Evolutionary conservation across 2,113 vertebrate species (phyloP).

Genomic region (Crypturellus undulatus): DNA sequence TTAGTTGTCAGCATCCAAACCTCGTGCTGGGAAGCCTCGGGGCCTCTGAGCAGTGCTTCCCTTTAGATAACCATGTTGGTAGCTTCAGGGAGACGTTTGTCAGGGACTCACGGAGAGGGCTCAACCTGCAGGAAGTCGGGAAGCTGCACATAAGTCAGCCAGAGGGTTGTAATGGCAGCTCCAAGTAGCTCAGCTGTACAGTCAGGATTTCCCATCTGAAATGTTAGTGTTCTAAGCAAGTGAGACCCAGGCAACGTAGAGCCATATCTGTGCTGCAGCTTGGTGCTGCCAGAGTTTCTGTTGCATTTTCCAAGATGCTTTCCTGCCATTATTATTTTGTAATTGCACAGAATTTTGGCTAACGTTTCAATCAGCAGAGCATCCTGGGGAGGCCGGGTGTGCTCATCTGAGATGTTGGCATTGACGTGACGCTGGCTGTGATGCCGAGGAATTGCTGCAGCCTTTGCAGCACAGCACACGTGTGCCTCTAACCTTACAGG

Average conservation of each 20-base stretch:
- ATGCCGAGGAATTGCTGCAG: not conserved
- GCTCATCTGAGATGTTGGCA: not conserved
- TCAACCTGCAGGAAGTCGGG: not conserved
- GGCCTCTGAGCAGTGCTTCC: not conserved
- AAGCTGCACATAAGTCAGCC: not conserved
- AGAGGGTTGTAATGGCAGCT: not conserved
- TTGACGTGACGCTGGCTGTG: not conserved
- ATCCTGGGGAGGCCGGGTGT: not conserved
- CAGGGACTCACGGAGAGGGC: not conserved
- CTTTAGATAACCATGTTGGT: not conserved
- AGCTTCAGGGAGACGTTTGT: not conserved
- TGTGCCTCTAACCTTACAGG: not conserved
- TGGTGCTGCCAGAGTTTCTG: not conserved
- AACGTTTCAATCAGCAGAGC: not conserved
- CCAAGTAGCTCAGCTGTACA: not conserved
- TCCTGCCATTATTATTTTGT: not conserved
- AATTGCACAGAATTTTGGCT: not conserved
- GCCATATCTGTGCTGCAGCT: not conserved
- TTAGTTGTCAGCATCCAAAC: not conserved
- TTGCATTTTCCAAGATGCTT: slow-evolving; percentile 31
- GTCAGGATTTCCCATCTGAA: not conserved
- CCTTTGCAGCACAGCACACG: not conserved
- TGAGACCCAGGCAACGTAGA: not conserved
- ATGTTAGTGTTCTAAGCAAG: not conserved
- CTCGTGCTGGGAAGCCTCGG: not conserved